Conservation (phyloP, 2,797 vertebrate genomes). For the Pseudochirops cupreus region DNA sequence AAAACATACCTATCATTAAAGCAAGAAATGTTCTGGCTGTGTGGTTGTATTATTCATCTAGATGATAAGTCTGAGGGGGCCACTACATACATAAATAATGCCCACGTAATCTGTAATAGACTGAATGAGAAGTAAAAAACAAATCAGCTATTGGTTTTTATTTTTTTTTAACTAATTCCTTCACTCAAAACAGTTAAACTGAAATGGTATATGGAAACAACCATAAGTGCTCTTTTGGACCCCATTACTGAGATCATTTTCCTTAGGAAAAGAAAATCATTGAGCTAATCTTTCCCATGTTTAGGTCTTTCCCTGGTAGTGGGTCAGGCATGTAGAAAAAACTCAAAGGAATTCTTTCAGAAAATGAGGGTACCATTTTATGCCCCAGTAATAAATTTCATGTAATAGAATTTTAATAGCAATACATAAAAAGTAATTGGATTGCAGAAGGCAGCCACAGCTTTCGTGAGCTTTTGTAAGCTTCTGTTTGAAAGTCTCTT, state of each 20-base stretch:
- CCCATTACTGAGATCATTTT: background rate
- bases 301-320: background rate
- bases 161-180: background rate
- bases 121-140: background rate
- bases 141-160: background rate
- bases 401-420: background rate
- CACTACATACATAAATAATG: background rate
- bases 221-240: background rate
- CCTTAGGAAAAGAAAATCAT: background rate
- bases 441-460: conserved; percentile 6
- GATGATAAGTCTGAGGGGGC: background rate
- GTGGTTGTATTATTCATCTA: conserved; percentile 14
- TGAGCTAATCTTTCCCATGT: background rate
- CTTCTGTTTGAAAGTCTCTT: conserved; percentile 3
- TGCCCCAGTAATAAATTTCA: background rate
- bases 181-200: background rate
- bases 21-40: background rate
- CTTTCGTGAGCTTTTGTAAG: background rate
- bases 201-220: background rate
- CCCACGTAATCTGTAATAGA: background rate
- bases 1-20: background rate
- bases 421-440: conserved; percentile 42
- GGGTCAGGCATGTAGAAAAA: background rate
- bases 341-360: background rate
- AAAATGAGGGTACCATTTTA: background rate